Evolutionary conservation across 2,888 invertebrate species (phyloP), one percentile per base, ranked within the genome.

Genomic region (Didymodactylos carnosus): DNA sequence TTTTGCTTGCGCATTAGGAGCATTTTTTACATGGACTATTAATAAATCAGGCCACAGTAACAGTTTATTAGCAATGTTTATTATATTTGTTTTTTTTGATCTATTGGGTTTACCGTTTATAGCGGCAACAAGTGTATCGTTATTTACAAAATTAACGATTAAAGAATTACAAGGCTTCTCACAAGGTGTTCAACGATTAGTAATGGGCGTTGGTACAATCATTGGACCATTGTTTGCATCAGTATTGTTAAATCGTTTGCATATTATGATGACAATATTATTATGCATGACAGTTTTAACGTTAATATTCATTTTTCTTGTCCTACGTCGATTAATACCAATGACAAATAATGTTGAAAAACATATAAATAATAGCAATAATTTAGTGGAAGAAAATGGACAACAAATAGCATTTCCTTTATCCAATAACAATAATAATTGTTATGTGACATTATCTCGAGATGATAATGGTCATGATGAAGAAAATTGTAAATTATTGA

Each of bases 81-180:
- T 79, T 10, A 51, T 78, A 14, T 78, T 78, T 25, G 75, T 79
- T 27, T 73, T 78, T 23, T 73, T 81, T 39, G 79, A 81, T 74
- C 76, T 81, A 76, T 76, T 80, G 72, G 79, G 79, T 53, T 72
- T 81, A 29, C 81, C 81, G 29, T 78, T 80, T 73, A 77, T 81
- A 14, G 77, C 80, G 13, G 79, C 79, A 14, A 77, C 79, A 14
- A 78, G 79, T 73, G 77, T 79, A n/a, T 81, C 81, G 8, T 76
- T 81, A 16, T 81, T 78, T 73, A 80, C 81, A 3, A 81, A 81
- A 75, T 74, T 81, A 23, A 79, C 79, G 1, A 76, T 77, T 25
- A 78, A 77, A 70, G 79, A 80, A 76, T 79, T 79, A 13, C 81
- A 81, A 76, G 81, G 81, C 39, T 75, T 81, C 25, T 79, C 80